Evolutionary conservation across 2,888 invertebrate species (phyloP).

Genomic region (Ophonus ardosiacus): DNA sequence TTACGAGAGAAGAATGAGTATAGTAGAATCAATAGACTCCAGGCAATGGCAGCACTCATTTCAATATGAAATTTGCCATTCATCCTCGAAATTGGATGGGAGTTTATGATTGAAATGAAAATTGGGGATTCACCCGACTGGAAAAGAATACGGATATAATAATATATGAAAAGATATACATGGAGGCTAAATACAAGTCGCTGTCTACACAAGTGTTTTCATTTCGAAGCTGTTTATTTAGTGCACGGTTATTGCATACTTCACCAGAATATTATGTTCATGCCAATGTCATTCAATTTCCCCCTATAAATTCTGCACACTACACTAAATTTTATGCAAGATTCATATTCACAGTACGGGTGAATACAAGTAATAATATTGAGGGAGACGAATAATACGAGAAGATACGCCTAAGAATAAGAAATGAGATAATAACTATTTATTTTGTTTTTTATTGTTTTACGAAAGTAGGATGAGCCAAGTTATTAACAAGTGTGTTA

Average conservation of each 20-base stretch:
- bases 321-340: slow-evolving; percentile 36
- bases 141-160: slow-evolving; percentile 74
- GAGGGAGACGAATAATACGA: neutral
- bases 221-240: slow-evolving; percentile 42
- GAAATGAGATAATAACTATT: too few relatives aligned
- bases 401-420: neutral
- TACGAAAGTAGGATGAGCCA: too few relatives aligned
- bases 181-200: neutral
- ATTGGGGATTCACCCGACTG: slow-evolving; percentile 72
- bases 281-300: slow-evolving; percentile 56
- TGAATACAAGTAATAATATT: neutral
- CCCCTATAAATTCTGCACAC: slow-evolving; percentile 6
- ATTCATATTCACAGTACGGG: neutral
- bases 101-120: slow-evolving; percentile 77
- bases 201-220: slow-evolving; percentile 32
- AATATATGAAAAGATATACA: slow-evolving; percentile 70
- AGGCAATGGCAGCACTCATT: slow-evolving; percentile 73
- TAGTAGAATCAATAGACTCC: slow-evolving; percentile 73
- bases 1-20: slow-evolving; percentile 67
- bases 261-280: slow-evolving; percentile 18
- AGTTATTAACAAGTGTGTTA: too few relatives aligned
- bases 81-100: slow-evolving; percentile 76
- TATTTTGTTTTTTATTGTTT: too few relatives aligned
- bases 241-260: slow-evolving; percentile 53
- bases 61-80: slow-evolving; percentile 76